Evolutionary conservation across 2,113 vertebrate genomes (phyloP), one percentile per base, ranked within the genome.

Genomic region (Arizona elegans): DNA sequence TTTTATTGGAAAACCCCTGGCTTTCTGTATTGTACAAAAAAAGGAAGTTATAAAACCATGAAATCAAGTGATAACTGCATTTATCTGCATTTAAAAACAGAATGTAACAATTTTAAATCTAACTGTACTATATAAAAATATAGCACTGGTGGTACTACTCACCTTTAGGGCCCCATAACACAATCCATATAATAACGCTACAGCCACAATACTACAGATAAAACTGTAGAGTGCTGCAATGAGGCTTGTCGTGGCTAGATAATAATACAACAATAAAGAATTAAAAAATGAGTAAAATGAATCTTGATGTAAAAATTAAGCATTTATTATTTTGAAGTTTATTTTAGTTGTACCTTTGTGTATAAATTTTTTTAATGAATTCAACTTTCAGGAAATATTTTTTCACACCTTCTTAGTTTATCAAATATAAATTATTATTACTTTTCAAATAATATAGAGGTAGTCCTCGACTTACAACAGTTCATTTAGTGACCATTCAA

Each of bases 81-180:
- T 94, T 65, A 88, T 88, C 0, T 43, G 38, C n/a, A 1, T 55
- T 90, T 93, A 92, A 23, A 92, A 23, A 88, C 55, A 90, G 2
- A 3, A 93, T 93, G 54, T 54, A 90, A 24, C 29, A 93, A 8
- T 89, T 92, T 0, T 87, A 93, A 92, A 1, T 3, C 23, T n/a
- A 88, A 92, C 81, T 53, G 10, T 19, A 33, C 70, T 0, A 0
- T n/a, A 33, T 52, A 92, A 88, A 87, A 92, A 93, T 15, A 90
- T 8, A 38, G 3, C 3, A 6, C 24, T 53, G 85, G 13, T 92
- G 86, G 11, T 12, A 75, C 3, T 86, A 59, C 97, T 98, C 94
- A 99, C 99, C 99, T 99, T 99, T 95, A 99, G 97, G 91, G 99
- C 99, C 91, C 99, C 99, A 7, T 99, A 99, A 97, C 99, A 99